Evolutionary conservation across 2,113 vertebrate species (phyloP), one percentile per base, ranked within the genome.

Genomic region (Charadrius vociferus): DNA sequence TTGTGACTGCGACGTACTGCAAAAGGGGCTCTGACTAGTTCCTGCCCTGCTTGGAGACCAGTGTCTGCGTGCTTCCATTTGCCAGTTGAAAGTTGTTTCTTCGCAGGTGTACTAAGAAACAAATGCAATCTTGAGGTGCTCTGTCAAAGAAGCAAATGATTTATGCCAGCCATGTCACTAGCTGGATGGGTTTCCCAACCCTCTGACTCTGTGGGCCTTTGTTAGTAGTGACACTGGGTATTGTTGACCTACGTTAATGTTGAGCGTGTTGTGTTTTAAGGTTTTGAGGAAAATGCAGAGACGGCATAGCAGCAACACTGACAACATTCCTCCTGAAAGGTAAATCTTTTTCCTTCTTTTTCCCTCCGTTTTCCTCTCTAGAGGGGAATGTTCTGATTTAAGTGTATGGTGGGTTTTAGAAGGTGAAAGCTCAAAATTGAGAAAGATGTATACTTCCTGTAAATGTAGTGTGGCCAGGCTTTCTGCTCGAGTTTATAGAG

Each of bases 271-370:
- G 97, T 98, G 98, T 96, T 99, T 99, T 96, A 99, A 98, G 98
- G 99, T 98, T 90, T 95, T 98, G 94, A 98, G 98, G 98, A 99
- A 99, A 97, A 99, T 99, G 99, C 99, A 99, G 99, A 99, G 99
- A 98, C 98, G 99, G 96, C 99, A 99, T 96, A 99, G 99, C 98
- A 99, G 99, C 98, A 99, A 99, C 98, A 99, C 99, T 5, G 99
- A 99, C 95, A 99, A 83, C 90, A 94, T 98, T 97, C 99, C 99
- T 90, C 98, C 99, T 68, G 99, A 99, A 98, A 99, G 99, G 99
- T 99, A 98, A 61, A 84, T 27, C 10, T 17, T 29, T n/a, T 12
- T 34, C 49, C 13, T 30, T 32, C 17, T 43, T n/a, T 74, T 29
- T 47, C 23, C 55, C 12, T 34, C 12, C 5, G 0, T 19, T 41